phyloP scores from a whole-genome alignment of 2,797 vertebrate genomes.

The Poecile montanus region DNA sequence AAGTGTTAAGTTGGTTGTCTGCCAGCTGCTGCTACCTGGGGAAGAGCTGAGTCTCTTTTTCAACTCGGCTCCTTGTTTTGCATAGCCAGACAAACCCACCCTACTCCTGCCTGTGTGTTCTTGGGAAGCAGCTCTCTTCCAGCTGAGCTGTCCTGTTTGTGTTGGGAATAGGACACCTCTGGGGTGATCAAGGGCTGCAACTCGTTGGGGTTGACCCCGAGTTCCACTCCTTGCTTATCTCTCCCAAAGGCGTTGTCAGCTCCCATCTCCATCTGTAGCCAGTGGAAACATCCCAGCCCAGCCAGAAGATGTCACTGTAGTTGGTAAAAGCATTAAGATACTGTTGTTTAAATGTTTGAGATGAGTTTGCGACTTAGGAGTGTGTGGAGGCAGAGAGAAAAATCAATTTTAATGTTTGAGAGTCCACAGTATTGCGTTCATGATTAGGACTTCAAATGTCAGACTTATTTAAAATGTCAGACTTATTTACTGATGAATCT shows the following conservation, averaged over 20 bases:
- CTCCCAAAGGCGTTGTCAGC: background rate
- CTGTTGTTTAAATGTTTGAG: background rate
- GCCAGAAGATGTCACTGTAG: slow-evolving; percentile 55
- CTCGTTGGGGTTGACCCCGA: background rate
- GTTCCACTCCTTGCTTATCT: background rate
- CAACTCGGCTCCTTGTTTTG: background rate
- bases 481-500: background rate
- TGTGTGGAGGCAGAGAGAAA: background rate
- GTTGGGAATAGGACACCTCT: background rate
- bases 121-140: background rate
- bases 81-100: background rate
- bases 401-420: background rate
- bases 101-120: background rate
- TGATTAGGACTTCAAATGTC: background rate
- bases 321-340: background rate
- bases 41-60: background rate
- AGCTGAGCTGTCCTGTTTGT: background rate
- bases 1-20: background rate
- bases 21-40: background rate
- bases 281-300: background rate
- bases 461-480: background rate
- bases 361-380: background rate
- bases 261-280: background rate
- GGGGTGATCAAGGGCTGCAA: background rate
- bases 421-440: background rate